Percentiles rank a stretch among this genome's conserved stretches.
phyloP scores from a whole-genome alignment of 2,888 invertebrate genomes.

The Hipparchia semele region DNA sequence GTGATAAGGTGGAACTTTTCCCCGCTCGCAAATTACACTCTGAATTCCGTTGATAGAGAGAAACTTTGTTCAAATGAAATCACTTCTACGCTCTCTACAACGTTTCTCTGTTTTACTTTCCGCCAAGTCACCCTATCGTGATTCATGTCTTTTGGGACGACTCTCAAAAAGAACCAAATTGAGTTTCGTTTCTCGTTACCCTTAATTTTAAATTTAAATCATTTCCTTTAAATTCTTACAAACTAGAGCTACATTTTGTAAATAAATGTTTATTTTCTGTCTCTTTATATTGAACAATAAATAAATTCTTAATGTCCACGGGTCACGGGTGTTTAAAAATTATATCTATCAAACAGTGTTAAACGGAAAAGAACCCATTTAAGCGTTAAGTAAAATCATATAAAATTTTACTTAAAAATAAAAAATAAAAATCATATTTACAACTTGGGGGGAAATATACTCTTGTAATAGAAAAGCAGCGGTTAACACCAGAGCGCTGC shows the following conservation, averaged over 20 bases:
- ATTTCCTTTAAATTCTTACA: conserved; percentile 25
- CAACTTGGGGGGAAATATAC: conserved; percentile 41
- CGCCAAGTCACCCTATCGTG: conserved; percentile 58
- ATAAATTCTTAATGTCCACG: neutral
- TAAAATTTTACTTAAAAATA: conserved; percentile 31
- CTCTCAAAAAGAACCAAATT: conserved; percentile 49
- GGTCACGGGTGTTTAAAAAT: neutral
- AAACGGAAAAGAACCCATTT: neutral
- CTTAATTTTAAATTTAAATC: conserved; percentile 46
- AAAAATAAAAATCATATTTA: conserved; percentile 46
- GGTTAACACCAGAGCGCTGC: conserved; percentile 60
- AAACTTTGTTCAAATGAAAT: conserved; percentile 78
- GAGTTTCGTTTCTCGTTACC: conserved; percentile 45
- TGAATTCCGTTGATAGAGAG: conserved; percentile 77
- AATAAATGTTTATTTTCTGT: neutral
- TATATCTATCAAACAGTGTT: neutral
- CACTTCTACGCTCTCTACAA: conserved; percentile 68
- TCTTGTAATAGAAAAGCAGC: conserved; percentile 61
- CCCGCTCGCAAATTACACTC: conserved; percentile 77
- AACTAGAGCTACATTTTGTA: conserved; percentile 1
- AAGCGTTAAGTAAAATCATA: conserved; percentile 3
- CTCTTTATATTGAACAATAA: neutral
- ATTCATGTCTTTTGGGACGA: conserved; percentile 53
- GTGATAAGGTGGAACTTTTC: conserved; percentile 78
- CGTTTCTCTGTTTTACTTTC: conserved; percentile 67